phyloP scores from a whole-genome alignment of 2,797 vertebrate genomes.

The Lophotriccus pileatus region DNA sequence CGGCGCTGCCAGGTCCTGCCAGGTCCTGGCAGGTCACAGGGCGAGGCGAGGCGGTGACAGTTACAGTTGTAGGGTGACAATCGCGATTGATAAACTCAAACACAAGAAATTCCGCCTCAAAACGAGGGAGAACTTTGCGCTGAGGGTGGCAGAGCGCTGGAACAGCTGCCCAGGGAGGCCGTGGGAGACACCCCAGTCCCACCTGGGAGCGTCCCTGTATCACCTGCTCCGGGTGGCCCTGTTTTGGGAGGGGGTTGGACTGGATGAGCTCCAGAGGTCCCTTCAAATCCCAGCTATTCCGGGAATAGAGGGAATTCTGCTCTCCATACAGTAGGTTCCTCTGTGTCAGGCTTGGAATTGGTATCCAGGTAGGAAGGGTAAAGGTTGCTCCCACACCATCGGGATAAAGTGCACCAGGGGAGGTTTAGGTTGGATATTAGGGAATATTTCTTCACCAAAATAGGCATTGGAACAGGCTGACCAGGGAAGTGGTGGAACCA shows the following conservation, averaged over 20 bases:
- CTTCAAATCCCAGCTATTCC: neutral
- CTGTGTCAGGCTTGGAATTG: accelerated
- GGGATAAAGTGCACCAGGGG: neutral
- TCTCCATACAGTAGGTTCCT: no score
- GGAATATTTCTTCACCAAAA: neutral
- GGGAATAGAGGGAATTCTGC: no score
- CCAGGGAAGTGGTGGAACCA: neutral
- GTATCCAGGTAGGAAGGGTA: neutral
- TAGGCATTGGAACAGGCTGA: accelerated
- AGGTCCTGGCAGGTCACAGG: neutral
- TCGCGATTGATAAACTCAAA: neutral
- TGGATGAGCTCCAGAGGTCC: neutral
- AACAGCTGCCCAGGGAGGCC: neutral
- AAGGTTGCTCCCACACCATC: neutral
- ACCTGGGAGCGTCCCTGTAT: neutral
- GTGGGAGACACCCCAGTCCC: neutral
- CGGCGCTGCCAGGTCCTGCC: neutral
- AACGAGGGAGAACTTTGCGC: neutral
- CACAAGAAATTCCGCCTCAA: neutral
- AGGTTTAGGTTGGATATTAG: neutral
- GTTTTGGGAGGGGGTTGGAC: neutral
- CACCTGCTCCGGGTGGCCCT: neutral
- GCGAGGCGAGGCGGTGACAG: accelerated
- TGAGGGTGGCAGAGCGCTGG: neutral
- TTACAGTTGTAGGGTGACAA: accelerated